Conservation (phyloP, 64 coral and sea anemone species). For the Exaiptasia diaphana region DNA sequence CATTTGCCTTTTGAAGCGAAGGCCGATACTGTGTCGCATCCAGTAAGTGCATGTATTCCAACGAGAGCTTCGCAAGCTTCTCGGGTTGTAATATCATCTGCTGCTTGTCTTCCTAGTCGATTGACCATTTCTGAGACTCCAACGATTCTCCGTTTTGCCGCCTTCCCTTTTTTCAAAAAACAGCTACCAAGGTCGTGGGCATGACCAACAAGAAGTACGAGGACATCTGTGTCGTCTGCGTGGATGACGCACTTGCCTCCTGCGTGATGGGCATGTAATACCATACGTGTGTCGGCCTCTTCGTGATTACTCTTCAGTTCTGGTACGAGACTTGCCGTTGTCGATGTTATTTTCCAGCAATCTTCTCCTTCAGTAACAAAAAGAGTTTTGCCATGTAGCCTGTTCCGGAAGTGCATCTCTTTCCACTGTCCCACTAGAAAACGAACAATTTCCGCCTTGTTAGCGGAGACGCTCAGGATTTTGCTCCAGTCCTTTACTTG, state of each 20-base stretch:
- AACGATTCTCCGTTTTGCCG: conserved; percentile 47
- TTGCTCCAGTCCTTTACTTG: conserved; percentile 57
- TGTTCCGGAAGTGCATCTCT: conserved; percentile 53
- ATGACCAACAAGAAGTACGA: conserved; percentile 47
- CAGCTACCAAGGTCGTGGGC: conserved; percentile 33
- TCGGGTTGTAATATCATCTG: too few relatives aligned
- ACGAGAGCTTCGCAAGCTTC: too few relatives aligned
- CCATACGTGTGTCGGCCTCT: conserved; percentile 64
- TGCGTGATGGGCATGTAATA: conserved; percentile 54
- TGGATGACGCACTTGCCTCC: conserved; percentile 60
- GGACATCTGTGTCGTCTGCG: conserved; percentile 70
- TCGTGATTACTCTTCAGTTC: conserved; percentile 60
- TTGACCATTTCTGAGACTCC: too few relatives aligned
- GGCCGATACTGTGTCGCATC: conserved; percentile 43
- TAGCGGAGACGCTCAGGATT: conserved; percentile 37
- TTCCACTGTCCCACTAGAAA: conserved; percentile 57
- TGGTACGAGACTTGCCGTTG: conserved; percentile 37
- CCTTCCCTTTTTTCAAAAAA: conserved; percentile 55
- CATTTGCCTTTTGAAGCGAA: conserved; percentile 49
- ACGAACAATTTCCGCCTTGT: conserved; percentile 60
- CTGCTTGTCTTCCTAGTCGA: too few relatives aligned
- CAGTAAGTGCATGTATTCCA: conserved; percentile 19
- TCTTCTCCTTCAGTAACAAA: conserved; percentile 37
- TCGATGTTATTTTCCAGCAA: conserved; percentile 24
- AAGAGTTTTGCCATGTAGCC: conserved; percentile 21